Conservation (phyloP, 2,888 invertebrate genomes). For the Fissipunctia ypsillon region DNA sequence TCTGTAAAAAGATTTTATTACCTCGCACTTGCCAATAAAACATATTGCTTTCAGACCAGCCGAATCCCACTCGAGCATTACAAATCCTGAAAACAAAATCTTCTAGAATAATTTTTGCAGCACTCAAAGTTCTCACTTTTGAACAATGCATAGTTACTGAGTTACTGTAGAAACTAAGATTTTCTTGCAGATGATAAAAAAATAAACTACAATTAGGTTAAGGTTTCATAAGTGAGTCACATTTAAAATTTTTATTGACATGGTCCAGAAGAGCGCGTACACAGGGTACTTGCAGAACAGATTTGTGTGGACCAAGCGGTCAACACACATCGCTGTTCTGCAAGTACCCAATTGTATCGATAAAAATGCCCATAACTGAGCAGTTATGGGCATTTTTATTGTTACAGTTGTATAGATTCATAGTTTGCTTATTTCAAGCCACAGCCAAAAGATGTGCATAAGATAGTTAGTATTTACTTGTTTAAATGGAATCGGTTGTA, state of each 20-base stretch:
- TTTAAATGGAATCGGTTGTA: not conserved
- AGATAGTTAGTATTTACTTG: not conserved
- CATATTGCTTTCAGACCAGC: slow-evolving; percentile 5
- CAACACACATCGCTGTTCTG: no score
- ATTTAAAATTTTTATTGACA: slow-evolving; percentile 26
- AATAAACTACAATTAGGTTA: no score
- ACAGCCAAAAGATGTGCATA: not conserved
- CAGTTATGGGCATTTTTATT: no score
- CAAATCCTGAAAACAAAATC: slow-evolving; percentile 28
- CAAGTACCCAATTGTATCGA: no score
- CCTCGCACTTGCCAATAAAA: not conserved
- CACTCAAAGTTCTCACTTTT: not conserved
- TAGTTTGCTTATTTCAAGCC: not conserved
- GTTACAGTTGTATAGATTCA: not conserved
- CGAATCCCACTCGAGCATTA: slow-evolving; percentile 2
- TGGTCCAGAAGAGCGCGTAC: not conserved
- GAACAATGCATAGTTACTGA: not conserved
- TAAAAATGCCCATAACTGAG: no score
- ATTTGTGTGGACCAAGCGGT: slow-evolving; percentile 12
- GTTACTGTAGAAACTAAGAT: not conserved
- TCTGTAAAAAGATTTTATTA: not conserved
- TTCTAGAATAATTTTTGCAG: not conserved
- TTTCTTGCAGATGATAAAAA: not conserved
- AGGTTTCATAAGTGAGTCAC: not conserved
- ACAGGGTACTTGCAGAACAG: slow-evolving; percentile 19